Evolutionary conservation across 1,140 invertebrate species (phyloP), one percentile per base, ranked within the genome.

Genomic region (Brachionus plicatilis): DNA sequence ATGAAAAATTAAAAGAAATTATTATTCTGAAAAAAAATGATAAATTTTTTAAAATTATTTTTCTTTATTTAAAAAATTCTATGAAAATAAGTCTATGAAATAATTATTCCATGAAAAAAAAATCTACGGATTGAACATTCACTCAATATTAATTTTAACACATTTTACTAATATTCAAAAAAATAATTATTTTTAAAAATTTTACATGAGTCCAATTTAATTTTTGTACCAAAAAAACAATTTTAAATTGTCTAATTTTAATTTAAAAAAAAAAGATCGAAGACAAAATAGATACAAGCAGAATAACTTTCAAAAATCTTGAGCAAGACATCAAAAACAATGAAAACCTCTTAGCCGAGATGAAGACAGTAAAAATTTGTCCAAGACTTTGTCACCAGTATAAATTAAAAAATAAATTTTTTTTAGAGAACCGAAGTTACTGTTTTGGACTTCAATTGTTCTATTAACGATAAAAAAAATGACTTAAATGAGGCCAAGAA

Each of bases 241-340:
- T 41, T 72, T 29, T 27, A 43, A 43, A 20, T 50, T 37, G n/a
- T 56, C 53, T 41, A 14, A 14, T 50, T 37, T 41, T 79, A 6
- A 0, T 60, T 33, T 9, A 17, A 11, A 33, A 56, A 17, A 11
- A 33, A 56, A 80, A 80, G 76, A 68, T 65, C 11, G 79, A 82
- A 29, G 24, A 43, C 8, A 82, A 82, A 82, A 82, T 82, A 3
- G 79, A 82, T 29, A 65, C 37, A 20, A 29, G 12, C 24, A 82
- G 65, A 14, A 45, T 65, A 43, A 45, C 14, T 2, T 0, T 17
- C 3, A 68, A 65, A 41, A 65, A 60, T 60, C n/a, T 82, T 5
- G 79, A 82, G 37, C n/a, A 82, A 82, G 79, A 82, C 20, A 65
- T 60, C 5, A 65, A 60, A 65, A 82, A 43, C 20, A 45, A 43